Evolutionary conservation across 1,140 invertebrate species (phyloP), one percentile per base, ranked within the genome.

Genomic region (Drosophila mayri): DNA sequence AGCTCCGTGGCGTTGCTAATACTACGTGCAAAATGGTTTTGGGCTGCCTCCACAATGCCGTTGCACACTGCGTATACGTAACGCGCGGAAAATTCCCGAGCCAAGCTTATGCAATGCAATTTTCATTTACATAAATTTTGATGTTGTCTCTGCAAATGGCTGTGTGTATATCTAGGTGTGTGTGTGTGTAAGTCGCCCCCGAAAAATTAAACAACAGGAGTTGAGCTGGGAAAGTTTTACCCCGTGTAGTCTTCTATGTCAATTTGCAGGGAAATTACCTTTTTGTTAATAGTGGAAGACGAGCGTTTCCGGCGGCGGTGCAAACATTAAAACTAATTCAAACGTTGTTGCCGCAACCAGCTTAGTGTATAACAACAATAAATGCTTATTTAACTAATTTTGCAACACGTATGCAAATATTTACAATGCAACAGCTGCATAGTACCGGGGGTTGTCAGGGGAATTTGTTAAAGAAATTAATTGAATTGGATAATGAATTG

Each of bases 301-400:
- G 66, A 50, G 67, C 68, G 61, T 54, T 66, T 20, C 37, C 50
- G 18, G 10, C 76, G 72, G 22, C 43, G 44, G 47, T 49, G 52
- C 64, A 76, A 73, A 74, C 84, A 88, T 87, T 87, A 88, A 88
- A 88, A 87, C 67, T 88, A 87, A 87, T 85, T 86, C 78, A 83
- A 83, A 83, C 62, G 50, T 54, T 65, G 44, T 30, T 54, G 57
- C 46, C 43, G 40, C 65, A 62, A 58, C 50, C 40, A 61, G 64
- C 82, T 84, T 66, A 86, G 77, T 80, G 78, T 81, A 67, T 76
- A 78, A 75, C 82, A 88, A 77, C 85, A 83, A 82, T 88, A 87
- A 87, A 87, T 87, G 84, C 84, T 87, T 87, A 87, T 87, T 87
- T 87, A 88, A 87, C 84, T 87, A 87, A 87, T 87, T 88, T 84